Base-by-base conservation (phyloP, 2,888 invertebrate species). In the Axea sp. region DNA sequence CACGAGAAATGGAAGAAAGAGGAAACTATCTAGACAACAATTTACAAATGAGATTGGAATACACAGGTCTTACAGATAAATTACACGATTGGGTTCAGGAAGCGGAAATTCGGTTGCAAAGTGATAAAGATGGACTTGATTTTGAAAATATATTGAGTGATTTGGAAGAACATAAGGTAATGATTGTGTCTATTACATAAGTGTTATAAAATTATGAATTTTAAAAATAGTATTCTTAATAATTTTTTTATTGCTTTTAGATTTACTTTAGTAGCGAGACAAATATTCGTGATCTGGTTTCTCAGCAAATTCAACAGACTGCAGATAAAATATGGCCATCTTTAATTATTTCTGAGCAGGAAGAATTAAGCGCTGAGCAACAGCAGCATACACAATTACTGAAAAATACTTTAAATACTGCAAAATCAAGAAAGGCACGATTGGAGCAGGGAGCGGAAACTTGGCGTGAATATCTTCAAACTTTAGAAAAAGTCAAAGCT, bases 251-350 rank as follows among this genome's bases (percentile, higher is more conserved):
- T 19, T n/a, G n/a, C n/a, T 74, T 53, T 7, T 78, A 90, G 88
- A 91, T 92, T 28, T 96, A 95, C 91, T 96, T 96, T 86, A 92
- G 92, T 73, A 93, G 93, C 31, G 95, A 96, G 82, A 90, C 92
- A 0, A 91, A 92, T 12, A 93, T 95, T 84, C 92, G 93, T 67
- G 94, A 95, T 82, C 89, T 96, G 76, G 93, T 96, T 2, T 92
- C 94, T 0, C 94, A 94, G 76, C 92, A 93, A 67, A 94, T 96
- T 84, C 94, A 95, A 81, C 93, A 94, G 69, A 92, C 94, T 1
- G 95, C 95, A 0, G 95, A 96, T 80, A 94, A 94, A 81, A 95
- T 96, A 60, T 95, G 95, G 94, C 94, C 96, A 0, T 96, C 96
- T 0, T 88, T 96, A 19, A 92, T 92, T 15, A 90, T 92, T 3